Evolutionary conservation across 2,797 vertebrate genomes (phyloP), one percentile per base, ranked within the genome.

Genomic region (Lophura swinhoii): DNA sequence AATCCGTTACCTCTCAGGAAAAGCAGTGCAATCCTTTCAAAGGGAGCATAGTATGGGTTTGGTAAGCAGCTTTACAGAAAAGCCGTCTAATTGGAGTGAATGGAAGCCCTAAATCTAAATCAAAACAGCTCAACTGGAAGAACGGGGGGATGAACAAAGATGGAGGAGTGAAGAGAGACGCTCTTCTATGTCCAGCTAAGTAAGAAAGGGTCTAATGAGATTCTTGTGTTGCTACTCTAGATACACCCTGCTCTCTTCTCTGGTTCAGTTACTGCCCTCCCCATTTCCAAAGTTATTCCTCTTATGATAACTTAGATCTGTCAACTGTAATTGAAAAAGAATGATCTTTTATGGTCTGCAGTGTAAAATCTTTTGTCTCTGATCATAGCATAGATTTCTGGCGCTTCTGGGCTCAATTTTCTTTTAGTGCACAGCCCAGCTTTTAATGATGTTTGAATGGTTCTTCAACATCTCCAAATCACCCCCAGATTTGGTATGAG

Each of bases 311-410:
- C 60, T 91, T 79, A 69, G 53, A 43, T 75, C 75, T 87, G 59
- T 87, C 66, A 77, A 55, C 41, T 44, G 16, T 91, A 91, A 94
- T 67, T 76, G 81, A 81, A 91, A 94, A 88, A 69, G 75, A 93
- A 94, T 29, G 55, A 64, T 84, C 59, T 76, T 83, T 77, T 78
- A 43, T 24, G 62, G 75, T 51, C 72, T 87, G 51, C 39, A 79
- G 16, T 46, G 43, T 56, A 83, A 91, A 84, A 35, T 43, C 59
- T 88, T 88, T 68, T 71, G 67, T 87, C 62, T 94, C 37, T 2
- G 8, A 60, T 53, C 2, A 0, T 35, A 77, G 71, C 71, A 24
- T 2, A 76, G 59, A 73, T 10, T 76, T 72, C 44, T 82, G 80
- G 20, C 88, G 69, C 71, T 91, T 88, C 44, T 82, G 88, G 86